These are phyloP conservation scores for Nycticryphes semicollaris DNA, from an alignment of 2,113 vertebrate species.

Conservation along the genomic window DNA sequence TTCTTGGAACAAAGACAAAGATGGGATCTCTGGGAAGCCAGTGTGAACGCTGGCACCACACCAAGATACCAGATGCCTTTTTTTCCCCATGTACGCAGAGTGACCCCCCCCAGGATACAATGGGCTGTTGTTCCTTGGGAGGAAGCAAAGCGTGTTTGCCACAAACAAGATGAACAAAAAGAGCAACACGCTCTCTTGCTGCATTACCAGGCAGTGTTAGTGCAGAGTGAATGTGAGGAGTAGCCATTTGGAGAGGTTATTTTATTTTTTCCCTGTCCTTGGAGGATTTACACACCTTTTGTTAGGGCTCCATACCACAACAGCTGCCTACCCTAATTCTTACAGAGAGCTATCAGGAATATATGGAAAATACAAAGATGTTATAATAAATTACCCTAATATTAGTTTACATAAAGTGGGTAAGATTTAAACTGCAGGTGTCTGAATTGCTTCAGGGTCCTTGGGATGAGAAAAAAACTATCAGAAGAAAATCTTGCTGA, in stretches of 20 bases:
- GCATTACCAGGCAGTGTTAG: not conserved
- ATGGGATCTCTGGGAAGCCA: constrained; percentile 8
- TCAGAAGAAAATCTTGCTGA: not conserved
- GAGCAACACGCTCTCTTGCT: not conserved
- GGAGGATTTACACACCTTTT: not conserved
- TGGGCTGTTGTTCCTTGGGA: not conserved
- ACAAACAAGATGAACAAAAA: constrained; percentile 38
- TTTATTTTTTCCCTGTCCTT: not conserved
- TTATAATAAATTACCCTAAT: not conserved
- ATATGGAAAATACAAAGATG: not conserved
- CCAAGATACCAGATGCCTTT: constrained; percentile 12
- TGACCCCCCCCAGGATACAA: not conserved
- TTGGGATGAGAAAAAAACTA: not conserved
- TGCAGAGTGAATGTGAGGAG: not conserved
- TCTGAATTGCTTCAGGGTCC: not conserved
- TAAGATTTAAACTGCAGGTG: not conserved
- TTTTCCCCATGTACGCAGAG: not conserved
- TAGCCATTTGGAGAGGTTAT: not conserved
- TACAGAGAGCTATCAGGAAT: not conserved
- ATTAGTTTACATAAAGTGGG: not conserved
- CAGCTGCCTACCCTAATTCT: not conserved
- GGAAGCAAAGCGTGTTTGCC: not conserved
- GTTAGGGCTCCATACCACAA: not conserved
- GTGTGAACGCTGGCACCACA: constrained; percentile 10
- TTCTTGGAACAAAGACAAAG: not conserved